Conservation (phyloP, 2,797 vertebrate species). For the Simalia tracyae region DNA sequence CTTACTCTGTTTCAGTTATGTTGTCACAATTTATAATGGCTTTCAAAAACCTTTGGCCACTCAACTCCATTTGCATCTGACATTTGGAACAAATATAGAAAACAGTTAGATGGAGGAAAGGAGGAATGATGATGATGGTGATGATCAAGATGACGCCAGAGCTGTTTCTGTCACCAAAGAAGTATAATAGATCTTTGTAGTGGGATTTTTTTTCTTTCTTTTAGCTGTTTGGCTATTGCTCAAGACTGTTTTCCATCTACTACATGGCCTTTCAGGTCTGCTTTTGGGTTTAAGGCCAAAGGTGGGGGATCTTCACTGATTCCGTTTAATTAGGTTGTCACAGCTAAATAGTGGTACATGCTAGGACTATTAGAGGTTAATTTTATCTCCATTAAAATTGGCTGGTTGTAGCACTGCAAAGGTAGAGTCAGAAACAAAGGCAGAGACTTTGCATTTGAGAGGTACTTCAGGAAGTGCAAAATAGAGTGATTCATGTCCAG, state of each 20-base stretch:
- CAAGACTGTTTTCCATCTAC: neutral
- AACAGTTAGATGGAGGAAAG: neutral
- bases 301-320: neutral
- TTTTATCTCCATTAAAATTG: neutral
- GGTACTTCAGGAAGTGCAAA: neutral
- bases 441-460: neutral
- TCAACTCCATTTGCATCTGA: neutral
- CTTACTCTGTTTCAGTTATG: neutral
- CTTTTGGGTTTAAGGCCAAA: neutral
- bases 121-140: neutral
- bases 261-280: neutral
- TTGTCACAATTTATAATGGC: neutral
- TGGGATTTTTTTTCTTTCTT: neutral
- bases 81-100: neutral
- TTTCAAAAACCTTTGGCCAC: neutral
- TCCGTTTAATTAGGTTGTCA: neutral
- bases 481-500: neutral
- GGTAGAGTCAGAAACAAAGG: neutral
- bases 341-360: neutral
- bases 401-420: neutral
- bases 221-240: neutral
- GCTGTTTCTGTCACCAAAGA: neutral
- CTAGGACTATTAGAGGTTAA: neutral
- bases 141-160: neutral
- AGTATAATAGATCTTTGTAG: neutral